Conservation (phyloP, 2,797 vertebrate genomes). For the Karalla daura region DNA sequence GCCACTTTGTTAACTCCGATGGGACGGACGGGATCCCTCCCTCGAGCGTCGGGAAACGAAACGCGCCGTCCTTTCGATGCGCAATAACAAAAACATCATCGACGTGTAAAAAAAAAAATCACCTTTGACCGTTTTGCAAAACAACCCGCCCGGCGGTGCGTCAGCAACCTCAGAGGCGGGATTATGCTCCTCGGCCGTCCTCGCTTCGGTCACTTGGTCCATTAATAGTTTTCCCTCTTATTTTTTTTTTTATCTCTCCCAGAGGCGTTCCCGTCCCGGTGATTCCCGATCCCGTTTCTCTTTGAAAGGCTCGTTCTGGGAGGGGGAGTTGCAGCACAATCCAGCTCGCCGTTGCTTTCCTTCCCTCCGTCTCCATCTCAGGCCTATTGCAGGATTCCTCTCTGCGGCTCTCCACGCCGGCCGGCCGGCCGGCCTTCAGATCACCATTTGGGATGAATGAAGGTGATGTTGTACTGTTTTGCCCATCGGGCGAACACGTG, state of each 20-base stretch:
- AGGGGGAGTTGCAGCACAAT: not conserved
- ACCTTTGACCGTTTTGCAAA: constrained; percentile 68
- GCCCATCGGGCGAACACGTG: constrained; percentile 96
- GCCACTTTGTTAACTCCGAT: constrained; percentile 25
- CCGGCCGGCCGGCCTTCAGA: too few species aligned
- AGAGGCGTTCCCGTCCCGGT: not conserved
- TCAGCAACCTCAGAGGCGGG: constrained; percentile 21
- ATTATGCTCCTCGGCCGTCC: constrained; percentile 3
- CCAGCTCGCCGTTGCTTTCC: not conserved
- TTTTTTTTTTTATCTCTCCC: too few species aligned
- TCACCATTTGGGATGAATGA: constrained; percentile 91
- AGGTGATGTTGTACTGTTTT: constrained; percentile 94
- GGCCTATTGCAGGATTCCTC: not conserved
- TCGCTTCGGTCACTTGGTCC: constrained; percentile 5
- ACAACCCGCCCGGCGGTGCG: constrained; percentile 20
- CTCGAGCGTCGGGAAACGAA: too few species aligned
- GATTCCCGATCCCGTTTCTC: not conserved
- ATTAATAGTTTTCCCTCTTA: not conserved
- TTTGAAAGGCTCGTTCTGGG: not conserved
- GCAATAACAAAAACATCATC: constrained; percentile 71
- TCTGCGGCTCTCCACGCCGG: not conserved
- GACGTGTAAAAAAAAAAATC: constrained; percentile 80
- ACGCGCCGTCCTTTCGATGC: constrained; percentile 56
- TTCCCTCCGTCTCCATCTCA: not conserved
- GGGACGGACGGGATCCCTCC: too few species aligned